Base-by-base conservation (phyloP, 2,113 vertebrate genomes). In the Ptilorrhoa leucosticta region DNA sequence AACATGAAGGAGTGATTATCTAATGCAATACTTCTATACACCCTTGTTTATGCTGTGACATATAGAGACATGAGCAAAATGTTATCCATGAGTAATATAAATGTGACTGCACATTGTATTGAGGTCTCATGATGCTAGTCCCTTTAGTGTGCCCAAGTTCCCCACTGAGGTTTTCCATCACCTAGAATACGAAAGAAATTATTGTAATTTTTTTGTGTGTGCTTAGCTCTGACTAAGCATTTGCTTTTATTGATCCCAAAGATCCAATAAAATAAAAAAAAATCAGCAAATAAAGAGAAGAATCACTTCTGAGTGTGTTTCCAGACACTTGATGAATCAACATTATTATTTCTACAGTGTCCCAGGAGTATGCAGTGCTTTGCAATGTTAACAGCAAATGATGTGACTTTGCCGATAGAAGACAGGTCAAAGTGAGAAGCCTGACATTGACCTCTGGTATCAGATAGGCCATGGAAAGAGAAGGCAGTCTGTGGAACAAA, bases 211-310 rank as follows among this genome's bases (percentile, higher is more conserved):
- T 94, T 88, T 53, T 33, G n/a, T 6, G 30, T 40, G 3, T 81
- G 44, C 54, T 93, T 83, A 83, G 68, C 27, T 96, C 87, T 95
- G 91, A 95, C 83, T 89, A 87, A 95, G 64, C 47, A 83, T 95
- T 95, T 83, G 24, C 23, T 96, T 96, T 95, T 93, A 96, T 94
- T 93, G 79, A 96, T 89, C 76, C 56, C 88, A 90, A 75, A 88
- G 60, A 78, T 48, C 57, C 54, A 76, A 76, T 76, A 76, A 83
- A 54, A 76, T 40, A 61, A 54, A 76, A 83, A 83, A 47, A 20
- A 69, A 69, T 33, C 76, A 83, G 64, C 39, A 95, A 92, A 96
- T 93, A 88, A 90, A 95, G 80, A 83, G 39, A 90, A 87, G 50
- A 72, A 70, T 93, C 42, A 53, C 19, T 92, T 89, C 89, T 70